Evolutionary conservation across 2,888 invertebrate genomes (phyloP).

Genomic region (Temnothorax unifasciatus): DNA sequence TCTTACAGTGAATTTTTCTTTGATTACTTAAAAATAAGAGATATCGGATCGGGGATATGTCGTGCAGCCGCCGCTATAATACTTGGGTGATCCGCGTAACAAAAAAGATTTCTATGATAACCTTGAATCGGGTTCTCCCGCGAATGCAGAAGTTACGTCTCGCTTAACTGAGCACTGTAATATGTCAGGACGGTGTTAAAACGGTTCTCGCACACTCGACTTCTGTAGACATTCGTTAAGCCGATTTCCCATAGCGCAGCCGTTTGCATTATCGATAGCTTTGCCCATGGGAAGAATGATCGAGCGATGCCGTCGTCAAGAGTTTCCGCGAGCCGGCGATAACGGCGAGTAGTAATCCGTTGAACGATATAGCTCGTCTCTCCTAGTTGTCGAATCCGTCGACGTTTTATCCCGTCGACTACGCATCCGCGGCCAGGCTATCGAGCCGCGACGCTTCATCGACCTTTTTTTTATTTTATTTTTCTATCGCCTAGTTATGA

Average conservation of each 20-base stretch:
- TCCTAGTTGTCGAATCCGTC: conserved; percentile 31
- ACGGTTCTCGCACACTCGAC: conserved; percentile 50
- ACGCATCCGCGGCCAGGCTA: conserved; percentile 22
- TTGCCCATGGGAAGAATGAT: conserved; percentile 64
- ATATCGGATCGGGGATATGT: not conserved
- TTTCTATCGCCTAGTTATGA: conserved; percentile 35
- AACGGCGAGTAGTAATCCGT: conserved; percentile 64
- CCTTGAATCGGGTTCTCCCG: conserved; percentile 16
- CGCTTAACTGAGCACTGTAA: conserved; percentile 43
- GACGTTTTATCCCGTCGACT: conserved; percentile 21
- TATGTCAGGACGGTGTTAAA: conserved; percentile 53
- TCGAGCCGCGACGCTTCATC: conserved; percentile 43
- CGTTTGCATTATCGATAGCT: conserved; percentile 72
- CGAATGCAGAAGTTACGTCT: conserved; percentile 17
- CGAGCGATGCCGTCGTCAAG: conserved; percentile 60
- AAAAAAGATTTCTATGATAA: conserved; percentile 18
- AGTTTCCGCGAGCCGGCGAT: conserved; percentile 55
- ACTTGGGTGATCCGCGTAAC: not conserved
- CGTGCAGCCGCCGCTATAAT: too few relatives aligned
- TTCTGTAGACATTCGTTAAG: conserved; percentile 69
- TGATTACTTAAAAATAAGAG: not conserved
- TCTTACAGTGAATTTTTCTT: not conserved
- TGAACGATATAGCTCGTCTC: conserved; percentile 55
- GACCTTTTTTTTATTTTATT: not conserved
- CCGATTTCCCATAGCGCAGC: conserved; percentile 70